A percentile compares a stretch with the other conserved stretches of the same genome.
Conservation (phyloP, 1,140 invertebrate genomes). For the Danaus melanippus region DNA sequence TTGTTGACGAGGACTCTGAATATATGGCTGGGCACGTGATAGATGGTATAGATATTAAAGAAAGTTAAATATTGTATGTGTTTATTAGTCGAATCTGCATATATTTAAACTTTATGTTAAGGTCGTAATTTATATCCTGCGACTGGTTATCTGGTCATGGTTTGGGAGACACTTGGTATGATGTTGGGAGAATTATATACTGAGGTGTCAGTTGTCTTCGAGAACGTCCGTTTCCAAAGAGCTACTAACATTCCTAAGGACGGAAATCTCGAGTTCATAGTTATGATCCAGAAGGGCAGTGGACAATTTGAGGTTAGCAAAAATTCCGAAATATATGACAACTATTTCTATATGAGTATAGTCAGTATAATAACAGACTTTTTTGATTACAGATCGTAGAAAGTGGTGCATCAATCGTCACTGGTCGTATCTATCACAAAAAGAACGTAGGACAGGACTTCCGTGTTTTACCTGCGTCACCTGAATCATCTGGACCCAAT, state of each 20-base stretch:
- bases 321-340: too few species aligned
- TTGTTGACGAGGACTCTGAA: slow-evolving; percentile 79
- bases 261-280: slow-evolving; percentile 79
- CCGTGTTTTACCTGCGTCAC: slow-evolving; percentile 53
- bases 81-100: too few species aligned
- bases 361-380: too few species aligned
- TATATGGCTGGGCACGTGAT: slow-evolving; percentile 90
- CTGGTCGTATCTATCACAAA: slow-evolving; percentile 76
- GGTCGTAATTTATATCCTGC: slow-evolving; percentile 90
- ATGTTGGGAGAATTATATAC: slow-evolving; percentile 80
- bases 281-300: slow-evolving; percentile 87
- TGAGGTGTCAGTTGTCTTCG: slow-evolving; percentile 86
- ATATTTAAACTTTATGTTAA: slow-evolving; percentile 18
- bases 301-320: slow-evolving; percentile 83
- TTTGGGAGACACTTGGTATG: slow-evolving; percentile 91
- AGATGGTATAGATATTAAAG: slow-evolving; percentile 74
- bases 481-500: slow-evolving; percentile 62
- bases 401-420: slow-evolving; percentile 83
- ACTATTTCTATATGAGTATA: too few species aligned
- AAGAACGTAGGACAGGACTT: slow-evolving; percentile 63
- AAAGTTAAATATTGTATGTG: not conserved
- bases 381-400: slow-evolving; percentile 76
- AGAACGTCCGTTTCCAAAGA: slow-evolving; percentile 87
- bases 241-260: slow-evolving; percentile 86
- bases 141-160: slow-evolving; percentile 87